These are phyloP conservation scores for Oreochromis niloticus DNA, from an alignment of 2,113 vertebrate genomes.

Conservation along the genomic window DNA sequence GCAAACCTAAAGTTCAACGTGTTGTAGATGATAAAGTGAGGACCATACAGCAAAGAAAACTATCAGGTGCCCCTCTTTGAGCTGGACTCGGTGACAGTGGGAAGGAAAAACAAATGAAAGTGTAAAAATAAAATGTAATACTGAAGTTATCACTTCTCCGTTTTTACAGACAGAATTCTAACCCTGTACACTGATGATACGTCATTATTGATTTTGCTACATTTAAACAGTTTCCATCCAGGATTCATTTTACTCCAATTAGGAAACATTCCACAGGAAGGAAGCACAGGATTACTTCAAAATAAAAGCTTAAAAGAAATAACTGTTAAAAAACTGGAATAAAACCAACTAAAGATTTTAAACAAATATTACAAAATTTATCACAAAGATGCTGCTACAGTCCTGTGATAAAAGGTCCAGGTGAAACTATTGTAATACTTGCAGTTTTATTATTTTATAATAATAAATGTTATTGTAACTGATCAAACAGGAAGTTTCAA, in stretches of 20 bases:
- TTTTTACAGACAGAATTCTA: background rate
- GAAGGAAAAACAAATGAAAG: background rate
- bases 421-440: background rate
- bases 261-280: background rate
- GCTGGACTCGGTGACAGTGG: background rate
- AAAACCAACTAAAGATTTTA: background rate
- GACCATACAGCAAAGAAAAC: background rate
- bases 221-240: background rate
- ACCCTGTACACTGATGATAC: background rate
- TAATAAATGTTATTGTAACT: background rate
- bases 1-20: background rate
- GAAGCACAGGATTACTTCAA: background rate
- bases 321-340: accelerated
- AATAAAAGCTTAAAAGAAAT: background rate
- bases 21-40: background rate
- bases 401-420: background rate
- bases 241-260: background rate
- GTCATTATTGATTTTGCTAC: background rate
- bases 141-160: background rate
- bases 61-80: background rate
- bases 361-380: background rate
- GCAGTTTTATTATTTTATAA: background rate
- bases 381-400: background rate
- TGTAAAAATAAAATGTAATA: background rate
- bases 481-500: background rate